Base-by-base conservation (phyloP, 2,797 vertebrate species). In the Hyperoplus lanceolatus region DNA sequence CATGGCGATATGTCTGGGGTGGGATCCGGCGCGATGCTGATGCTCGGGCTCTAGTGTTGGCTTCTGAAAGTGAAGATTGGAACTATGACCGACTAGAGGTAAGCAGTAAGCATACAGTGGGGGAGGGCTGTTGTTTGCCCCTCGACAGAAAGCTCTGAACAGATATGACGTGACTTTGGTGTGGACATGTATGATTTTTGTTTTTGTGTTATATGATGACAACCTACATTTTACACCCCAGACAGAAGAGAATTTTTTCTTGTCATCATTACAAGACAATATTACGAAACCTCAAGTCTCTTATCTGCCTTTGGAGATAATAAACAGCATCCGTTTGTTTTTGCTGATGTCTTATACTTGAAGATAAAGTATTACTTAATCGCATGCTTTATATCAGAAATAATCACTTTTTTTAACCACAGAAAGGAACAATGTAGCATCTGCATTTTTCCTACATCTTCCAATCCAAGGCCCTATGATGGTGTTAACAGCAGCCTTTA, bases 1-100 rank as follows among this genome's bases (percentile, higher is more conserved):
- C 96, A 2, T 99, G 98, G 97, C 95, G 94, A 67, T 97, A 97
- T 0, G 97, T 98, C 21, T 94, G 98, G 92, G 98, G 96, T 0
- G 97, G 96, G 0, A 97, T 98, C 46, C 94, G 94, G 11, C 92
- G 96, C 0, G 97, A 99, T 42, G 92, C 89, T 0, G 97, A 98
- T 12, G 82, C 95, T 42, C 84, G 96, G 73, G 92, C 95, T 0
- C 90, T 96, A 1, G 92, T 96, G 42, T 81, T 96, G 77, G 91
- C 96, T 18, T 93, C 95, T 0, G 95, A 96, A 1, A 75, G 89
- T 0, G 93, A 94, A 10, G 94, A 94, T 45, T 96, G 97, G 96
- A 91, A 92, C 57, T 97, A 96, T 5, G 97, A 98, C 65, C 94
- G 91, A 12, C 81, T 95, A 56, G 97, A 98, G 96, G 98, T 98